Evolutionary conservation across 2,113 vertebrate genomes (phyloP).

Genomic region (Bubo blakistoni): DNA sequence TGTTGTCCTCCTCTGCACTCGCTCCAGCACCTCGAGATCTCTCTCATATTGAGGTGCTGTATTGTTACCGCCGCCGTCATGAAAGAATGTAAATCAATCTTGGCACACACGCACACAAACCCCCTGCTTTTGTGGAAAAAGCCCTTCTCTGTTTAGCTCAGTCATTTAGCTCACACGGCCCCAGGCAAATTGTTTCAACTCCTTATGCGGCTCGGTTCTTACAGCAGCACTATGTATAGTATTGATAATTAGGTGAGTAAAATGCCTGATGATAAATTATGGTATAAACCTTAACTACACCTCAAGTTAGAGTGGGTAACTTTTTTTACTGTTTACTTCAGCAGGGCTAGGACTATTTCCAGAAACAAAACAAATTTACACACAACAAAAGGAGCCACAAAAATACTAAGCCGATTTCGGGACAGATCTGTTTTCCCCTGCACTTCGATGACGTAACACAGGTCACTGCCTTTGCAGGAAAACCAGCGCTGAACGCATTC

Average conservation of each 20-base stretch:
- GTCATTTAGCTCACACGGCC: fast-evolving
- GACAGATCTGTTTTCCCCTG: not conserved
- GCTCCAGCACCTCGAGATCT: no score
- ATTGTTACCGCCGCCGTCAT: no score
- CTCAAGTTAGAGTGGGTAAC: not conserved
- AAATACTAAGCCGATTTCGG: fast-evolving
- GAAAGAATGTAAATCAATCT: not conserved
- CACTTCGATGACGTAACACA: fast-evolving
- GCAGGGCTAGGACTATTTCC: not conserved
- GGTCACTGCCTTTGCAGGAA: not conserved
- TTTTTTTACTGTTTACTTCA: not conserved
- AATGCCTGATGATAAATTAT: fast-evolving
- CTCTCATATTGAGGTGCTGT: no score
- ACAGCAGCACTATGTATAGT: fast-evolving
- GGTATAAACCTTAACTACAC: not conserved
- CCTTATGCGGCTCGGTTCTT: fast-evolving
- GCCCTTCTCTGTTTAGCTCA: fast-evolving
- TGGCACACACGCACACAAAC: no score
- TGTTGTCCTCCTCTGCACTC: no score
- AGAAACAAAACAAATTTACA: not conserved
- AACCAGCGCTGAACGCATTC: not conserved
- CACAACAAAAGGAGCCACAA: not conserved
- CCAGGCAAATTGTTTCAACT: not conserved
- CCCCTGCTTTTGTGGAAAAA: not conserved
- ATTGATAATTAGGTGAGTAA: not conserved